Evolutionary conservation across 2,113 vertebrate genomes (phyloP).

Genomic region (Telmatochromis sp.): DNA sequence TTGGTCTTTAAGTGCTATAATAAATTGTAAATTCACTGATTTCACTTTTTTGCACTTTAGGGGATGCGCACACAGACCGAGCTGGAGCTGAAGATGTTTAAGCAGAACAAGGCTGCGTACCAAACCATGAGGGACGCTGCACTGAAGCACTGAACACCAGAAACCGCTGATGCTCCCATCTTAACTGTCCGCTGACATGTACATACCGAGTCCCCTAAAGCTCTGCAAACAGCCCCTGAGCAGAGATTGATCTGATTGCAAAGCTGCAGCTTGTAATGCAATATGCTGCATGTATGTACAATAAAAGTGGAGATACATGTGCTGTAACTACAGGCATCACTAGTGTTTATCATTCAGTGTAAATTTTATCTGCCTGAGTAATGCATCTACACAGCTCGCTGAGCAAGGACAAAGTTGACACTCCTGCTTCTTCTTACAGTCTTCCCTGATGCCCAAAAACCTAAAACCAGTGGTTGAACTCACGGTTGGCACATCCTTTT

Average conservation of each 20-base stretch:
- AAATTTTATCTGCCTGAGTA: background rate
- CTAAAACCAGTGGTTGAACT: background rate
- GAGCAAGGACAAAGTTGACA: background rate
- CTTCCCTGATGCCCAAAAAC: background rate
- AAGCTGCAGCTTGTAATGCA: background rate
- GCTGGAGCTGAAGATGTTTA: slow-evolving; percentile 89
- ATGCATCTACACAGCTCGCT: background rate
- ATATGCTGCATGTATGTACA: background rate
- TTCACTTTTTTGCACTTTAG: slow-evolving; percentile 50
- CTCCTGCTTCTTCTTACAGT: background rate
- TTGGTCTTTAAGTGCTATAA: background rate
- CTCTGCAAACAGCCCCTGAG: background rate
- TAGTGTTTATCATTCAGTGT: background rate
- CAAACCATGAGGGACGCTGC: slow-evolving; percentile 82
- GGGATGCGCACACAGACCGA: slow-evolving; percentile 86
- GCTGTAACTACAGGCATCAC: background rate
- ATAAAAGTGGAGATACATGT: slow-evolving; percentile 14
- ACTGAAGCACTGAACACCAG: slow-evolving; percentile 66
- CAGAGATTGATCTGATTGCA: background rate
- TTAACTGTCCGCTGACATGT: background rate
- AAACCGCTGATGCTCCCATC: background rate
- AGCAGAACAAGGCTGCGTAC: slow-evolving; percentile 78
- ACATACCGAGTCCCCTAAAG: background rate
- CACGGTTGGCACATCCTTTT: background rate
- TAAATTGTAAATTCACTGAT: background rate